These are phyloP conservation scores for Osmerus eperlanus DNA, from an alignment of 2,113 vertebrate genomes.

Conservation along the genomic window DNA sequence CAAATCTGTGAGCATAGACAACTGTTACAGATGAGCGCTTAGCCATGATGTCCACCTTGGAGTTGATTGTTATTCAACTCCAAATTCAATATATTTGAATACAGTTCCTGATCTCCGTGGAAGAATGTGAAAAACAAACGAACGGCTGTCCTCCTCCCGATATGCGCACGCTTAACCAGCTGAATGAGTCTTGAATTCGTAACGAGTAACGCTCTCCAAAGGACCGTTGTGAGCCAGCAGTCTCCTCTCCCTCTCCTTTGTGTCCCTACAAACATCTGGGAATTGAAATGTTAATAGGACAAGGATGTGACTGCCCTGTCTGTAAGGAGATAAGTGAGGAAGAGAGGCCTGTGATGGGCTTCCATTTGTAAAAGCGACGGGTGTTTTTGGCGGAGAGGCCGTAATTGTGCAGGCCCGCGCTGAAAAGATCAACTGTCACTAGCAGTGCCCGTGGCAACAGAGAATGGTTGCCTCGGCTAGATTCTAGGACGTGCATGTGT, in stretches of 20 bases:
- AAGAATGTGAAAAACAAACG: too few species aligned
- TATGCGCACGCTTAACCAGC: conserved; percentile 24
- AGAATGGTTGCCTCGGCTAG: neutral
- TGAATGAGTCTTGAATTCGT: conserved; percentile 17
- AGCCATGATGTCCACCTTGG: too few species aligned
- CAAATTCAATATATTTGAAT: too few species aligned
- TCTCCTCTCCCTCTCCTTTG: conserved; percentile 34
- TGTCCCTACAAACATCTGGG: conserved; percentile 46
- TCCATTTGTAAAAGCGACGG: conserved; percentile 21
- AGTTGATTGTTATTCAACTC: too few species aligned
- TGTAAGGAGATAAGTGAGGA: conserved; percentile 43
- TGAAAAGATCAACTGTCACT: conserved; percentile 18
- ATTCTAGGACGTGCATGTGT: neutral
- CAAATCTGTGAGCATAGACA: too few species aligned
- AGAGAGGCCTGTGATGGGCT: conserved; percentile 36
- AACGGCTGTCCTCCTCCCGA: neutral
- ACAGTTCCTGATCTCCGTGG: too few species aligned
- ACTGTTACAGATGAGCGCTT: too few species aligned
- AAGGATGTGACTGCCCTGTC: conserved; percentile 50
- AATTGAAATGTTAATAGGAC: conserved; percentile 62
- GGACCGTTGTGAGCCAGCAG: conserved; percentile 9
- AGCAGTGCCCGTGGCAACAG: neutral
- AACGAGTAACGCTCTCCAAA: conserved; percentile 30
- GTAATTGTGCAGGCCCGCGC: neutral
- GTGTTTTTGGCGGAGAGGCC: conserved; percentile 9